A percentile compares a stretch with the other conserved stretches of the same genome.
These are phyloP conservation scores for Morpho helenor DNA, from an alignment of 2,888 invertebrate genomes.

Conservation along the genomic window DNA sequence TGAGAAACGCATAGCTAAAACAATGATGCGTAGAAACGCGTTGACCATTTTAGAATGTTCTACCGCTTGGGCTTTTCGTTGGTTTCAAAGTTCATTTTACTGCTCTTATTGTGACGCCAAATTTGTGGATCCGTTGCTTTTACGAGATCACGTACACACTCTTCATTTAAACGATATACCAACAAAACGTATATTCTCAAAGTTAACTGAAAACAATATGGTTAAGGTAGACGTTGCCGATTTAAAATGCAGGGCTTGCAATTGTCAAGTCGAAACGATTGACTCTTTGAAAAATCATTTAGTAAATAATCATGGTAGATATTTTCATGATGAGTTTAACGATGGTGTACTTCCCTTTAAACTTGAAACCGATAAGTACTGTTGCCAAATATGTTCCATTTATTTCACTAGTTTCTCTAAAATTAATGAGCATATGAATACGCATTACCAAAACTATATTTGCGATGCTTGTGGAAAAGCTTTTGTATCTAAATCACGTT, in stretches of 20 bases:
- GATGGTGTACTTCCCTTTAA: conserved; percentile 69
- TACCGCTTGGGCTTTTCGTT: conserved; percentile 69
- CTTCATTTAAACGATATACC: conserved; percentile 49
- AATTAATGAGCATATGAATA: conserved; percentile 67
- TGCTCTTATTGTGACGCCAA: conserved; percentile 65
- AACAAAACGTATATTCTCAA: conserved; percentile 54
- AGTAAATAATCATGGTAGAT: conserved; percentile 41
- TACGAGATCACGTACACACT: conserved; percentile 48
- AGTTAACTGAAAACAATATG: conserved; percentile 68
- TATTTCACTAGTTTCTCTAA: conserved; percentile 50
- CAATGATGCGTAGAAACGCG: conserved; percentile 69
- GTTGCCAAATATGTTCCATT: conserved; percentile 56
- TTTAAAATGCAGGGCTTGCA: conserved; percentile 55
- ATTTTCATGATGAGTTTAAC: conserved; percentile 45
- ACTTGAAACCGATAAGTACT: conserved; percentile 44
- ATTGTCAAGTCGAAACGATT: conserved; percentile 38
- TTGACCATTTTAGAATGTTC: conserved; percentile 58
- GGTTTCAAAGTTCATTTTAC: conserved; percentile 62
- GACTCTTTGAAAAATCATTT: conserved; percentile 57
- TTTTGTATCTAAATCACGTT: conserved; percentile 60
- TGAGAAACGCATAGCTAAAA: conserved; percentile 60
- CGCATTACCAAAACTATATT: conserved; percentile 62
- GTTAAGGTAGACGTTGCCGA: conserved; percentile 63
- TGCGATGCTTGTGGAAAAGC: conserved; percentile 67
- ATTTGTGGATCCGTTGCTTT: conserved; percentile 47